Evolutionary conservation across 2,797 vertebrate species (phyloP).

Genomic region (Epinephelus malabaricus): DNA sequence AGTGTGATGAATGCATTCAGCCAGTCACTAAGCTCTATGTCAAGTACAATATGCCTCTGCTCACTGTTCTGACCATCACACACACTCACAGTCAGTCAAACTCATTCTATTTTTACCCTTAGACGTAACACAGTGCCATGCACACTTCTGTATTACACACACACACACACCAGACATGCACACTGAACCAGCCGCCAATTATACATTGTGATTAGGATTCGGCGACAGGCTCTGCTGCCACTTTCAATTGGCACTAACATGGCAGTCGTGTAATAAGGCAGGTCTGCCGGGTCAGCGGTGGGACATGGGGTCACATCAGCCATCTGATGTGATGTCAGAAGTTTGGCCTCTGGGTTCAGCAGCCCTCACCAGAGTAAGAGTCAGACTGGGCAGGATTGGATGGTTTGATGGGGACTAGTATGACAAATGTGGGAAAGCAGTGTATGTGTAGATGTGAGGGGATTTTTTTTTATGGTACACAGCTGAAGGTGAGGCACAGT

Average conservation of each 20-base stretch:
- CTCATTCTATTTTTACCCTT: constrained; percentile 19
- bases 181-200: constrained; percentile 62
- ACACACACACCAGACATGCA: constrained; percentile 16
- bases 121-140: background rate
- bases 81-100: constrained; percentile 14
- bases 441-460: background rate
- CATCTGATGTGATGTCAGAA: constrained; percentile 65
- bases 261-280: constrained; percentile 74
- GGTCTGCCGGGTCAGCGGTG: constrained; percentile 68
- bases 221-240: constrained; percentile 70
- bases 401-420: constrained; percentile 8
- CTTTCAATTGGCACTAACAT: constrained; percentile 81
- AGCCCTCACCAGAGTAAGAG: constrained; percentile 29
- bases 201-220: constrained; percentile 78
- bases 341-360: constrained; percentile 40
- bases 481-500: constrained; percentile 2
- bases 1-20: background rate
- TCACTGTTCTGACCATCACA: constrained; percentile 7
- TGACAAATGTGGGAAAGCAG: constrained; percentile 8
- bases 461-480: background rate
- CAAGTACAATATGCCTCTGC: background rate
- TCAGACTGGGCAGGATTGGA: constrained; percentile 13
- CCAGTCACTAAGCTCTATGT: constrained; percentile 17
- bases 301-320: constrained; percentile 66
- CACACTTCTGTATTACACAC: constrained; percentile 15